Base-by-base conservation (phyloP, 1,140 invertebrate species). In the Carposina sasakii region DNA sequence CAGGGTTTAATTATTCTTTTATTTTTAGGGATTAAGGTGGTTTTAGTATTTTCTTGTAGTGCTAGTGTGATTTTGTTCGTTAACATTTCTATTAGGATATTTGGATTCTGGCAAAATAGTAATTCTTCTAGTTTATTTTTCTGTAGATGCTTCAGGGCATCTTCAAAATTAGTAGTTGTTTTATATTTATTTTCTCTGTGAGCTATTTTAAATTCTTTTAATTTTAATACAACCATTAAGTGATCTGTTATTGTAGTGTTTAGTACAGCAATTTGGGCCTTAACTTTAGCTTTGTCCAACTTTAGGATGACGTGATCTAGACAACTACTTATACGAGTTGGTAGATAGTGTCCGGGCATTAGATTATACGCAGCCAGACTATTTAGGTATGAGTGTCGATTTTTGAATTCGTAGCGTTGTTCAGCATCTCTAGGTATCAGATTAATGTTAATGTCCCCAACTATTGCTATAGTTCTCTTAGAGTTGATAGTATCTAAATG, bases 381-480 rank as follows among this genome's bases (percentile, higher is more conserved):
- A 31, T 60, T 60, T 20, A 66, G 22, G 42, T 66, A 66, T 5
- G 26, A 47, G 10, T 40, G 2, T 30, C 56, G 56, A 31, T 66
- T 66, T 9, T 40, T 50, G 6, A 12, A 19, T 17, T 66, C 56
- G 5, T 46, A 37, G 12, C 26, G 5, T n/a, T 22, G 30, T 41
- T 59, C 54, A 13, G 20, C 39, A 8, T 13, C 9, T 22, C 42
- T 56, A 16, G 1, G 1, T 12, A 45, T 57, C 17, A 61, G 23
- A 20, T 57, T 64, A 20, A 64, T 64, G 44, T 64, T 65, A 26
- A 65, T 54, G 37, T 63, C 60, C 9, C 56, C 56, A 1, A 48
- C 30, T 20, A 61, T 39, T 9, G 58, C 41, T 23, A 49, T 64
- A 42, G 36, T 48, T 36, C 48, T 48, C 0, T 30, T 9, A n/a